A percentile compares a stretch with the other conserved stretches of the same genome.
Conservation (phyloP, 2,888 invertebrate genomes). For the Eledona agricola region DNA sequence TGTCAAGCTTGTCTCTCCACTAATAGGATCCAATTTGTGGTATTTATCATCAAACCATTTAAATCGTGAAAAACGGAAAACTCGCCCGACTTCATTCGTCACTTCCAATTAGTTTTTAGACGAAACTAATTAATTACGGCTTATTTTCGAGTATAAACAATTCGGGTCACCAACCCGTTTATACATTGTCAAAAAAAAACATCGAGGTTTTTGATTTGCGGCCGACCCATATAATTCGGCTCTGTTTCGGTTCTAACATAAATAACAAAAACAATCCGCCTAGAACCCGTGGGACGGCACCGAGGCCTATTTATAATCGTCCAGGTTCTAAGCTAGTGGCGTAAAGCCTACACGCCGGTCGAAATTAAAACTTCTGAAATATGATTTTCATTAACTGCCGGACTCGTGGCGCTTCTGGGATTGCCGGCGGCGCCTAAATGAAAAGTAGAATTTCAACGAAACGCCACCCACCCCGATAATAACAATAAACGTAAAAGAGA, state of each 20-base stretch:
- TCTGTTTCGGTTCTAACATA: slow-evolving; percentile 15
- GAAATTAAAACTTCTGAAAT: slow-evolving; percentile 34
- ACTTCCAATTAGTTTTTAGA: too few relatives aligned
- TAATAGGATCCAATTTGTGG: too few relatives aligned
- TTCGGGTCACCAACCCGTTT: too few relatives aligned
- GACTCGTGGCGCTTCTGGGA: slow-evolving; percentile 29
- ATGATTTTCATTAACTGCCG: slow-evolving; percentile 33
- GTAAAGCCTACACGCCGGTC: slow-evolving; percentile 22
- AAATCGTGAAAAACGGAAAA: too few relatives aligned
- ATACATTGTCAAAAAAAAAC: too few relatives aligned
- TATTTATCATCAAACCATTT: too few relatives aligned
- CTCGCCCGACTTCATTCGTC: too few relatives aligned
- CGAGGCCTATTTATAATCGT: slow-evolving; percentile 15
- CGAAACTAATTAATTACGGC: too few relatives aligned
- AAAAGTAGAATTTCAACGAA: slow-evolving; percentile 30
- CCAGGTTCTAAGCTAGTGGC: slow-evolving; percentile 8
- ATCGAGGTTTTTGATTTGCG: too few relatives aligned
- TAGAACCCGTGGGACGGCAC: slow-evolving; percentile 14
- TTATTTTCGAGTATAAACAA: too few relatives aligned
- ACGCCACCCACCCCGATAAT: slow-evolving; percentile 30
- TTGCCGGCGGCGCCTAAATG: slow-evolving; percentile 28
- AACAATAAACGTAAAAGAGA: slow-evolving; percentile 32
- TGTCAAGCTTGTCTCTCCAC: too few relatives aligned
- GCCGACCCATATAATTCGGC: too few relatives aligned
- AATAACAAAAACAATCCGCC: slow-evolving; percentile 14